These are phyloP conservation scores for Microtus montanus DNA, from an alignment of 2,113 vertebrate species.

Conservation along the genomic window DNA sequence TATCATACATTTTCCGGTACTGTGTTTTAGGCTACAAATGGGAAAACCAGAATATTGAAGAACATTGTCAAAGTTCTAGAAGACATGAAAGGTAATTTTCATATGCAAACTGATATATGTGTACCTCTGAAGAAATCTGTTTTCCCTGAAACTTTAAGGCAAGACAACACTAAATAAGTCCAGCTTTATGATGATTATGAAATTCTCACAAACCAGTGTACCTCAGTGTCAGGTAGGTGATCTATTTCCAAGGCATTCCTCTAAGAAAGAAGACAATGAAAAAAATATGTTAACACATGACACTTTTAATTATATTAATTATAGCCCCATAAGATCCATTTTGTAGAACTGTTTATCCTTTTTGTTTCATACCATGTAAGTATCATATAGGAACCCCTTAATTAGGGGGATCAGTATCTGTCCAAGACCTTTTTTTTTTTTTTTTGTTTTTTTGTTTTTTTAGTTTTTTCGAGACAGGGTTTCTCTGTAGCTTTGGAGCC, in stretches of 20 bases:
- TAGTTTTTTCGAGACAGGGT: no score
- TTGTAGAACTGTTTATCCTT: not conserved
- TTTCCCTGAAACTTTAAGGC: not conserved
- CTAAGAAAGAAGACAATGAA: not conserved
- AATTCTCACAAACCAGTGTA: not conserved
- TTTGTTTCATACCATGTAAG: not conserved
- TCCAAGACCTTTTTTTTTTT: not conserved
- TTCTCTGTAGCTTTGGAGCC: no score
- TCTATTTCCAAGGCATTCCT: not conserved
- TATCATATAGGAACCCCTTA: not conserved
- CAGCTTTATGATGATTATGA: not conserved
- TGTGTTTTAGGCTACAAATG: not conserved
- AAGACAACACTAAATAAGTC: not conserved
- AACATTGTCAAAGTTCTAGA: not conserved
- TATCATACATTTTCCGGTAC: not conserved
- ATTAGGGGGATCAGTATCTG: not conserved
- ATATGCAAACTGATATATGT: not conserved
- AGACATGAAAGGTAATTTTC: not conserved
- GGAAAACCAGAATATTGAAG: not conserved
- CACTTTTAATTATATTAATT: not conserved
- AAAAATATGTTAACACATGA: not conserved
- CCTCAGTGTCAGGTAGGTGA: not conserved
- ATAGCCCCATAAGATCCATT: not conserved
- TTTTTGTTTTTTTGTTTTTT: no score
- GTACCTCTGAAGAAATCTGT: not conserved